Conservation (phyloP, 2,113 vertebrate genomes). For the Podarcis muralis region DNA sequence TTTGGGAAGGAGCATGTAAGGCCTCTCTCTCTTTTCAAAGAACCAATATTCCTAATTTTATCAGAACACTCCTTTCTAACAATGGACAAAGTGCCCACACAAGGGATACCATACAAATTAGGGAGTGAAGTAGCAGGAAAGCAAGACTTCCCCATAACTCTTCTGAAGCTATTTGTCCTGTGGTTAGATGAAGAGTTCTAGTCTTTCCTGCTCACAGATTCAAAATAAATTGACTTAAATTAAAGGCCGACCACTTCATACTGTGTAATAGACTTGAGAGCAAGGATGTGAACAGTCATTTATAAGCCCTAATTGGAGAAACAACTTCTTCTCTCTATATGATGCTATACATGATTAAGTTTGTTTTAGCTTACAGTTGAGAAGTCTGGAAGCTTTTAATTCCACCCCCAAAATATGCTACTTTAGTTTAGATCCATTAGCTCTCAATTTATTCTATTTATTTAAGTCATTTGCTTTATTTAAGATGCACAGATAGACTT, state of each 20-base stretch:
- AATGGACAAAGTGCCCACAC: neutral
- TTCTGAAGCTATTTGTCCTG: neutral
- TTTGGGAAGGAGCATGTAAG: too few relatives aligned
- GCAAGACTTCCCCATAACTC: too few relatives aligned
- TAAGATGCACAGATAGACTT: neutral
- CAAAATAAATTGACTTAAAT: constrained; percentile 11
- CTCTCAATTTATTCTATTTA: constrained; percentile 3
- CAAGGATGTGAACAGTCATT: constrained; percentile 8
- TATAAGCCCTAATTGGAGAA: constrained; percentile 17
- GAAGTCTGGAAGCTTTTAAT: neutral
- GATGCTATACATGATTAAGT: constrained; percentile 1
- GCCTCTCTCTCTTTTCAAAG: too few relatives aligned
- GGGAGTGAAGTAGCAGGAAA: neutral
- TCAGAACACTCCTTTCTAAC: too few relatives aligned
- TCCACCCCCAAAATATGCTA: neutral
- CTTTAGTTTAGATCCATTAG: neutral
- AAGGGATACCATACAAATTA: neutral
- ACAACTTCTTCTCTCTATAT: neutral
- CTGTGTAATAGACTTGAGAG: neutral
- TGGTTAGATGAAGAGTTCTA: neutral
- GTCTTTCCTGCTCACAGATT: neutral
- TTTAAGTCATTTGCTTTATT: neutral
- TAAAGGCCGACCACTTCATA: neutral
- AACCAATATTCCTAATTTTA: too few relatives aligned
- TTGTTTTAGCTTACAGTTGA: neutral